phyloP scores from a whole-genome alignment of 2,888 invertebrate genomes.

The Philaethria dido region DNA sequence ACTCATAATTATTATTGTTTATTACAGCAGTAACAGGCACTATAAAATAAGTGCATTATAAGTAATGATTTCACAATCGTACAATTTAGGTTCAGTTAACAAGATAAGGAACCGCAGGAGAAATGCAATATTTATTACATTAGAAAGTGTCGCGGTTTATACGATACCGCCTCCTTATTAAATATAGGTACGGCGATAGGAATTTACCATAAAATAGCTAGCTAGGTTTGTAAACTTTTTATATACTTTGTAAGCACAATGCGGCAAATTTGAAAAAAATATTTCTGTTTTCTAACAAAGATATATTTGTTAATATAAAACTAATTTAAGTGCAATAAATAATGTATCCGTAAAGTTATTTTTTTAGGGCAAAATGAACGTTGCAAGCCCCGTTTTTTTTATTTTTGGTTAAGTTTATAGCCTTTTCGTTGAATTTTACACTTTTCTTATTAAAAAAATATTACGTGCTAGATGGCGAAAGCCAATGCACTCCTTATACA shows the following conservation, averaged over 20 bases:
- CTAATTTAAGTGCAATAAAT: too few relatives aligned
- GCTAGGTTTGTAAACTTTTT: too few relatives aligned
- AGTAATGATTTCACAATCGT: conserved; percentile 23
- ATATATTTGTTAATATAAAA: too few relatives aligned
- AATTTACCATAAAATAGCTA: background rate
- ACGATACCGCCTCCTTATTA: conserved; percentile 63
- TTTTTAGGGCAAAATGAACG: too few relatives aligned
- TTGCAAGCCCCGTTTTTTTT: too few relatives aligned
- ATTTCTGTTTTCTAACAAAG: too few relatives aligned
- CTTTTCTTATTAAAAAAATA: background rate
- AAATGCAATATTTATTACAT: conserved; percentile 58
- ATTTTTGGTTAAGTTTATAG: too few relatives aligned
- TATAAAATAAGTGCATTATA: background rate
- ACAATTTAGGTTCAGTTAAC: conserved; percentile 30
- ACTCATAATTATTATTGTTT: background rate
- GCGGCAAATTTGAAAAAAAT: too few relatives aligned
- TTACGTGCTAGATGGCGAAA: too few relatives aligned
- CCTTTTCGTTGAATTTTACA: background rate
- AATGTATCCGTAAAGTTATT: too few relatives aligned
- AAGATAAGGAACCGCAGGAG: conserved; percentile 53
- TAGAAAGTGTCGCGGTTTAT: conserved; percentile 74
- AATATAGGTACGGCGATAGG: conserved; percentile 54
- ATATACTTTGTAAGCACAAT: too few relatives aligned
- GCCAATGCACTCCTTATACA: background rate
- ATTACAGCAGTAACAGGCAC: background rate